Base-by-base conservation (phyloP, 2,888 invertebrate genomes). In the Taphrorychus bicolor region DNA sequence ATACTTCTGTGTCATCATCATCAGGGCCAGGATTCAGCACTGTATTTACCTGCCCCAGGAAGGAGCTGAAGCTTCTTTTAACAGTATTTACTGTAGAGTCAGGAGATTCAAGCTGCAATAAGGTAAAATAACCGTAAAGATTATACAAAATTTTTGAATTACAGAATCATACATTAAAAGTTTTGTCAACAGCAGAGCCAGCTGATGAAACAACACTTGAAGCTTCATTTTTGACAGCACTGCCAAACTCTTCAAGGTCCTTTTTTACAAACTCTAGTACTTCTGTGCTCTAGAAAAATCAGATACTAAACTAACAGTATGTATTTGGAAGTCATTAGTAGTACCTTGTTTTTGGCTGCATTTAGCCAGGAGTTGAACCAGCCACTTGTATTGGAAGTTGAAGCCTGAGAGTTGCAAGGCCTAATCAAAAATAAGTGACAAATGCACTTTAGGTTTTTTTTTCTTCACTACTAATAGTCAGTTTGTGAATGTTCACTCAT, bases 251-350 rank as follows among this genome's bases (percentile, higher is more conserved):
- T 76, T 89, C 90, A 73, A 92, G 81, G 79, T 92, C 92, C 75
- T 89, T 89, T 79, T 89, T 91, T 71, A 92, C 91, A 84, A 91
- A 91, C 66, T 91, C 89, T 74, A 90, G 85, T 2, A 91, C 91
- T 79, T 90, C 90, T 1, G 87, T 87, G 54, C 91, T 90, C 90
- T 91, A 81, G 3, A 22, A 60, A 49, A n/a, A n/a, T n/a, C n/a
- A 22, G 2, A 5, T 3, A 56, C 49, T 52, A 5, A 21, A 48
- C 11, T 42, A 5, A 51, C 7, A 51, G 7, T 51, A 16, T 5
- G 5, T 7, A 32, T n/a, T n/a, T 51, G 19, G 9, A 21, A 51
- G 11, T 21, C 21, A 21, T 11, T 9, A 51, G 2, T 21, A 11
- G 56, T 74, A 83, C 81, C 78, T 82, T 83, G 71, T 80, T 80